Evolutionary conservation across 2,888 invertebrate genomes (phyloP).

Genomic region (Lumbricus terrestris): DNA sequence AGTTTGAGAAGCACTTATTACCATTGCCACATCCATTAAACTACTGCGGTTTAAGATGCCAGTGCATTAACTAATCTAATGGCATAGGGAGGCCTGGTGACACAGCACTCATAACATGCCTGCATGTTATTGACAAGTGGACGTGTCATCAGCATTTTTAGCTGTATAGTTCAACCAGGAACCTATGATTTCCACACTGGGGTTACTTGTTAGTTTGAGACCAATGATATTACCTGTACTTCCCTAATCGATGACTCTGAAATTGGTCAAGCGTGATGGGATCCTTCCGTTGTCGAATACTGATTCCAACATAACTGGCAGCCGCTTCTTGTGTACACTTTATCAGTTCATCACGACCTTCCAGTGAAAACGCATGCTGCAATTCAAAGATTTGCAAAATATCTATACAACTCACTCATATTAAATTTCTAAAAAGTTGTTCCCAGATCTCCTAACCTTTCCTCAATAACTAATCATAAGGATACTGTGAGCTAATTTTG

Average conservation of each 20-base stretch:
- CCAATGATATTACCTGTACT: slow-evolving; percentile 72
- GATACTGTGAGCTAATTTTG: too few relatives aligned
- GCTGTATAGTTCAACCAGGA: not conserved
- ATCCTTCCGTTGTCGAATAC: slow-evolving; percentile 78
- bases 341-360: slow-evolving; percentile 82
- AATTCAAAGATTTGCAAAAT: not conserved
- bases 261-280: slow-evolving; percentile 84
- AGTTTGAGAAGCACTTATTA: too few relatives aligned
- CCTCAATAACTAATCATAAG: not conserved
- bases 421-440: not conserved
- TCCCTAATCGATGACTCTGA: slow-evolving; percentile 82
- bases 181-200: not conserved
- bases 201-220: not conserved
- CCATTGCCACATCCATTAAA: too few relatives aligned
- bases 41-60: too few relatives aligned
- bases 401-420: not conserved
- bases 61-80: too few relatives aligned
- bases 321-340: slow-evolving; percentile 82
- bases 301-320: slow-evolving; percentile 75
- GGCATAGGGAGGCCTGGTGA: too few relatives aligned
- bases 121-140: too few relatives aligned
- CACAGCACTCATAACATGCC: too few relatives aligned
- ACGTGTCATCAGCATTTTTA: too few relatives aligned
- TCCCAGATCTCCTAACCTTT: not conserved
- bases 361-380: slow-evolving; percentile 81